Percentiles rank a stretch among this genome's conserved stretches.
Conservation (phyloP, 2,113 vertebrate genomes). For the Laticauda laticaudata region DNA sequence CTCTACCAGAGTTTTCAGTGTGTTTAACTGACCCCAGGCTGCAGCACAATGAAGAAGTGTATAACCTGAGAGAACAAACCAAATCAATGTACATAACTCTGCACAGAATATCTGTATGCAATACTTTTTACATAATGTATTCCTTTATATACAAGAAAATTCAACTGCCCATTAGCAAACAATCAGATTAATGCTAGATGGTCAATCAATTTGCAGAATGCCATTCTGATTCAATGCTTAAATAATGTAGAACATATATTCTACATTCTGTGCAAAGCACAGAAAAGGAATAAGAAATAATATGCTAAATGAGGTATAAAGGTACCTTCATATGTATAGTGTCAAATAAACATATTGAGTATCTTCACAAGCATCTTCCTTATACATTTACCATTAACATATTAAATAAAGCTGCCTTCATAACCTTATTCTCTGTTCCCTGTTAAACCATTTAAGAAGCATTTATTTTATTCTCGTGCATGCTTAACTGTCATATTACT, state of each 20-base stretch:
- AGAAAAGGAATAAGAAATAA: not conserved
- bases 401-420: not conserved
- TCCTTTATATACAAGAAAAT: not conserved
- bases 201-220: not conserved
- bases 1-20: constrained; percentile 72
- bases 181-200: not conserved
- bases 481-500: not conserved
- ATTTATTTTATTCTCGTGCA: not conserved
- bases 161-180: not conserved
- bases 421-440: not conserved
- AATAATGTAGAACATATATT: not conserved
- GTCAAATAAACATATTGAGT: not conserved
- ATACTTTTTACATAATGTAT: not conserved
- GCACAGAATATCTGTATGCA: not conserved
- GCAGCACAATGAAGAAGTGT: constrained; percentile 76
- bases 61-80: constrained; percentile 66
- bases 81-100: not conserved
- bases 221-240: not conserved
- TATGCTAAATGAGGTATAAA: not conserved
- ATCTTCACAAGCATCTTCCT: not conserved
- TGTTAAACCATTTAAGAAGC: not conserved
- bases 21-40: constrained; percentile 80
- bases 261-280: not conserved
- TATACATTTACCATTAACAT: not conserved
- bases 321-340: not conserved